These are phyloP conservation scores for Periplaneta americana DNA, from an alignment of 1,140 invertebrate species.

Conservation along the genomic window DNA sequence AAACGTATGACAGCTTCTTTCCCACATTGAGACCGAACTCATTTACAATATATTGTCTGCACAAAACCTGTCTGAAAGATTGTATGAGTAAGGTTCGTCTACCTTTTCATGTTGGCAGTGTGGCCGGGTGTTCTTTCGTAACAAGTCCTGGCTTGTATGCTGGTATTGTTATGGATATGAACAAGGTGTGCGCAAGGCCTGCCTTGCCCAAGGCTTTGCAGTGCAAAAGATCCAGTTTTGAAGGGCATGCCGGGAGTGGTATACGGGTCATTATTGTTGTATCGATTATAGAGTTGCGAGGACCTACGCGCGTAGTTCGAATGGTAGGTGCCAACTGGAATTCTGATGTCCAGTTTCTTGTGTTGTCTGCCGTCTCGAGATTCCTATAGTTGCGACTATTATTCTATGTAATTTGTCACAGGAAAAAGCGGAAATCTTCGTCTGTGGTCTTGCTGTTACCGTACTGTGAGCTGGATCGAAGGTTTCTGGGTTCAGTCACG, in stretches of 20 bases:
- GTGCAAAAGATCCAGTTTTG: neutral
- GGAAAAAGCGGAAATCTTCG: too few relatives aligned
- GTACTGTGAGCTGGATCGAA: too few relatives aligned
- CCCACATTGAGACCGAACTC: neutral
- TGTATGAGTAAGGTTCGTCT: neutral
- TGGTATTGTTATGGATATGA: neutral
- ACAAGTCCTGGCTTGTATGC: too few relatives aligned
- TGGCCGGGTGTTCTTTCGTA: neutral
- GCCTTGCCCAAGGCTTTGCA: neutral
- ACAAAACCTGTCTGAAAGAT: neutral
- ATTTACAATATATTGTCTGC: neutral
- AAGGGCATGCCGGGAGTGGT: neutral
- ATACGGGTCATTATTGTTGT: neutral
- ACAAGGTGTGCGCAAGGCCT: neutral
- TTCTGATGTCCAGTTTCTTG: too few relatives aligned
- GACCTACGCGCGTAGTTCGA: too few relatives aligned
- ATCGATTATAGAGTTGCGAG: too few relatives aligned
- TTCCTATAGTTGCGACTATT: too few relatives aligned
- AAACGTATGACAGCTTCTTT: neutral
- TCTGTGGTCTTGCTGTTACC: too few relatives aligned
- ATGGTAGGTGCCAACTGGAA: too few relatives aligned
- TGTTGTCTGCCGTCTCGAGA: too few relatives aligned
- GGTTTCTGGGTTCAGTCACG: too few relatives aligned
- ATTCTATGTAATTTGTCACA: too few relatives aligned
- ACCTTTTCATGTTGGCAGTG: neutral